phyloP scores from a whole-genome alignment of 2,888 invertebrate species.

The Stenchaetothrips biformis region DNA sequence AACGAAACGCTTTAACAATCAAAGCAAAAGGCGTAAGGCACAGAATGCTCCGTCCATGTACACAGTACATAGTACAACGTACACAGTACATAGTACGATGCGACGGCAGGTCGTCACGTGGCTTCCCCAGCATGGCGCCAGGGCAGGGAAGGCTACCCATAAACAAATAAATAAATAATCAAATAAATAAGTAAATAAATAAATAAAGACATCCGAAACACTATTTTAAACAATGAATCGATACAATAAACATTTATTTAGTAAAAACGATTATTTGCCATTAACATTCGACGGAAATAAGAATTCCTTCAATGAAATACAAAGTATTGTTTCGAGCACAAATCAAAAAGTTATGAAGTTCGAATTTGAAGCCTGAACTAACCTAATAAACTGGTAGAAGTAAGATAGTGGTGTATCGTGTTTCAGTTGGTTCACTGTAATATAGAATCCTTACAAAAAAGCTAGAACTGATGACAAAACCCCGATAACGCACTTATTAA shows the following conservation, averaged over 20 bases:
- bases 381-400: constrained; percentile 25
- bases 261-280: constrained; percentile 38
- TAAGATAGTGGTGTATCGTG: constrained; percentile 17
- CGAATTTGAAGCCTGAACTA: constrained; percentile 21
- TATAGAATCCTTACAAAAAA: constrained; percentile 25
- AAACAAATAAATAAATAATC: constrained; percentile 10
- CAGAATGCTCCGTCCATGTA: neutral
- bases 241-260: constrained; percentile 39
- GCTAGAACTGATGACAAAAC: constrained; percentile 17
- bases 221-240: constrained; percentile 37
- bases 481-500: constrained; percentile 21
- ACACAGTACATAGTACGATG: neutral
- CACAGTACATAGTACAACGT: neutral
- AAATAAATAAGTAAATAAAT: constrained; percentile 1
- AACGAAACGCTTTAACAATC: constrained; percentile 28
- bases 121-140: constrained; percentile 3
- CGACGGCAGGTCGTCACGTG: neutral
- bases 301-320: constrained; percentile 35
- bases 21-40: constrained; percentile 24
- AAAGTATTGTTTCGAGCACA: constrained; percentile 29
- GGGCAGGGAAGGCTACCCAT: constrained; percentile 14
- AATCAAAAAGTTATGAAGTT: constrained; percentile 21
- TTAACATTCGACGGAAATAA: constrained; percentile 38
- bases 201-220: constrained; percentile 15
- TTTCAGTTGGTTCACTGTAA: constrained; percentile 23